Base-by-base conservation (phyloP, 2,888 invertebrate genomes). In the Tiphia femorata region DNA sequence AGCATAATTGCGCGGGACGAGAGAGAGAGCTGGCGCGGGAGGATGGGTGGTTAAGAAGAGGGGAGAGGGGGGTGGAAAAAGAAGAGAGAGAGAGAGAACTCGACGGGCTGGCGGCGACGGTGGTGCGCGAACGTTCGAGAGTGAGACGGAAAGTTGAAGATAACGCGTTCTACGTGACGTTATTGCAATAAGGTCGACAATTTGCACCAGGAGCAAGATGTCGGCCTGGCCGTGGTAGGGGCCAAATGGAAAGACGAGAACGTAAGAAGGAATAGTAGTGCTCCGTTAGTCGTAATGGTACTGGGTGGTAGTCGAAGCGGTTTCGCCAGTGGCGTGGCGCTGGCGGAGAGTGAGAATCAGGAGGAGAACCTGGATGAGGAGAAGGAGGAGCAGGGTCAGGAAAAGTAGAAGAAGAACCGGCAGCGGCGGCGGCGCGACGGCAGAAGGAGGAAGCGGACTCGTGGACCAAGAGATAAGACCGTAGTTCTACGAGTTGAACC, bases 391-490 rank as follows among this genome's bases (percentile, higher is more conserved):
- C 17, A 38, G 38, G n/a, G n/a, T n/a, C n/a, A n/a, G n/a, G n/a
- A n/a, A 38, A 38, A 20, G 38, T n/a, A 38, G 38, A 3, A 19
- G 17, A 16, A 14, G 38, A 17, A 38, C 20, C 17, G 19, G 38
- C n/a, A 17, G 42, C 7, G 23, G 17, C 8, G 42, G 25, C 5
- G 46, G 16, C 4, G 35, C 12, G 54, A 21, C 12, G 33, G 33
- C 12, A 33, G 33, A 33, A 23, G 38, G 54, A 21, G 64, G 67
- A 60, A 53, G 51, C 52, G 41, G 40, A 47, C 53, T 58, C 61
- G 62, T 58, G 62, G 63, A 61, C 67, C 59, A 52, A 48, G 40
- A 72, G 72, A 72, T 71, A 71, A 71, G 72, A 67, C 63, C 54
- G 55, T 63, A 64, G 54, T 70, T 69, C 62, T 47, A 53, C 54